Conservation (phyloP, 2,797 vertebrate genomes). For the Platyrinchus mystaceus region DNA sequence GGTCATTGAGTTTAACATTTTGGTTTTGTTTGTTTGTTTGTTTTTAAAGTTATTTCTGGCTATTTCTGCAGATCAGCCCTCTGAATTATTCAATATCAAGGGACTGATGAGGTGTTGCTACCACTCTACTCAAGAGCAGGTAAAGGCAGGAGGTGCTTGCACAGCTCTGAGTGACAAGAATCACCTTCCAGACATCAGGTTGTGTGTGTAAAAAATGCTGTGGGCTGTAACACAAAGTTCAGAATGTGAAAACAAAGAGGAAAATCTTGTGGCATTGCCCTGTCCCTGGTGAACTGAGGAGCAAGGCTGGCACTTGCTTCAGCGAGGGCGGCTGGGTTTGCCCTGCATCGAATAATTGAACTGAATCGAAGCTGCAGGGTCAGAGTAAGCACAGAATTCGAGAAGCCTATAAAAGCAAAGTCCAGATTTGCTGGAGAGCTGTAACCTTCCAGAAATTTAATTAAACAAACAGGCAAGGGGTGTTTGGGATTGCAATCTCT, state of each 20-base stretch:
- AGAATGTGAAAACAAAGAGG: background rate
- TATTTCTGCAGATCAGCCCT: background rate
- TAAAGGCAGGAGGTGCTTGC: background rate
- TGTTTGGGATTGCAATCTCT: conserved; percentile 28
- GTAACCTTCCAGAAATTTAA: conserved; percentile 38
- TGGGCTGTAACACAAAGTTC: background rate
- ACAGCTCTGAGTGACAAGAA: rapidly evolving
- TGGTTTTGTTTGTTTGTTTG: background rate
- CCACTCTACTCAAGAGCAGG: background rate
- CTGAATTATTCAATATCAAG: background rate
- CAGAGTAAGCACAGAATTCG: background rate
- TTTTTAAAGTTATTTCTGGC: background rate
- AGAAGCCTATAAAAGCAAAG: background rate
- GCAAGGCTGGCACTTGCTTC: background rate
- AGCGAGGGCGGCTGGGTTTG: background rate
- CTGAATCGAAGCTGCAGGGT: background rate
- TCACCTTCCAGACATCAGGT: background rate
- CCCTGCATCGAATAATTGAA: background rate
- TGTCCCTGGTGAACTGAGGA: background rate
- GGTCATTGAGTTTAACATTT: rapidly evolving
- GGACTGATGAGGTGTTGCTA: too few species aligned
- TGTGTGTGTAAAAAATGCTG: background rate
- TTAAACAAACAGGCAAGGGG: conserved; percentile 38
- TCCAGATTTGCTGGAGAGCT: background rate
- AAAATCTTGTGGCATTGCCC: background rate